Evolutionary conservation across 2,888 invertebrate genomes (phyloP).

Genomic region (Caenorhabditis becei): DNA sequence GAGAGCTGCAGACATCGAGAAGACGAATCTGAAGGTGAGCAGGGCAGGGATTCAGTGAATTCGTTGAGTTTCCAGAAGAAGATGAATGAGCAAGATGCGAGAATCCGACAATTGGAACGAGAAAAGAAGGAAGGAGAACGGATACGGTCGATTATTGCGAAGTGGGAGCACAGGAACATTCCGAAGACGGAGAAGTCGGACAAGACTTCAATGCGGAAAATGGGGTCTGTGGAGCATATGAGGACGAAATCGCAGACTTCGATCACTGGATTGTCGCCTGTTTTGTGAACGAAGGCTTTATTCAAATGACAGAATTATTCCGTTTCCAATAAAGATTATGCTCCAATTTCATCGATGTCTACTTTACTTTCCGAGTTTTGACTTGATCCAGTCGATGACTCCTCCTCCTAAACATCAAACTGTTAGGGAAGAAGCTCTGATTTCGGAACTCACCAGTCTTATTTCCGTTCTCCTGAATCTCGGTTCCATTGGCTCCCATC

Average conservation of each 20-base stretch:
- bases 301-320: conserved; percentile 12
- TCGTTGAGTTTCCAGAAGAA: conserved; percentile 43
- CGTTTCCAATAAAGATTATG: neutral
- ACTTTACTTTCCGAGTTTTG: conserved; percentile 60
- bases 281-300: too few species aligned
- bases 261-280: conserved; percentile 41
- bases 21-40: conserved; percentile 54
- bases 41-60: too few species aligned
- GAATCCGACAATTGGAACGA: conserved; percentile 65
- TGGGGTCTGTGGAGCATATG: conserved; percentile 42
- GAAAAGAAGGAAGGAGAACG: conserved; percentile 66
- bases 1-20: conserved; percentile 66
- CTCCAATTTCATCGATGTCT: conserved; percentile 1
- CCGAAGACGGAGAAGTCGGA: conserved; percentile 37
- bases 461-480: conserved; percentile 38
- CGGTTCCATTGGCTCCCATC: conserved; percentile 35
- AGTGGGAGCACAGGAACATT: conserved; percentile 62
- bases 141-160: conserved; percentile 59
- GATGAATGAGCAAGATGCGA: conserved; percentile 62
- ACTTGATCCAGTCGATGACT: conserved; percentile 59
- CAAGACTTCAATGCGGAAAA: conserved; percentile 13
- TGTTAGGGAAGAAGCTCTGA: too few species aligned
- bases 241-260: conserved; percentile 54
- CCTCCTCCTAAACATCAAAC: too few species aligned
- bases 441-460: conserved; percentile 46